Evolutionary conservation across 1,140 invertebrate genomes (phyloP).

Genomic region (Cepaea nemoralis): DNA sequence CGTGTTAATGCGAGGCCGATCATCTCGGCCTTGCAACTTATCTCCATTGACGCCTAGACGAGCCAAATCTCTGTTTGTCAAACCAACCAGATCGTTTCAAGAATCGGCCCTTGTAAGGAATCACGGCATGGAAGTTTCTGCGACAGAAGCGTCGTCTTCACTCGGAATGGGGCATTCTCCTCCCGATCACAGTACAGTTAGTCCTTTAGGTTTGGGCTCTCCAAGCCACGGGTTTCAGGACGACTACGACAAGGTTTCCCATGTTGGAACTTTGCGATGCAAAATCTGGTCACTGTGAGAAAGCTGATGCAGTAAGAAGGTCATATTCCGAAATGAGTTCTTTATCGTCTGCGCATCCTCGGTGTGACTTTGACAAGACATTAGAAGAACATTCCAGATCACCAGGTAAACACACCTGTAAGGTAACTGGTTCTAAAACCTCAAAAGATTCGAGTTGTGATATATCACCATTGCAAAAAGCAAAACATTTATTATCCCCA

Average conservation of each 20-base stretch:
- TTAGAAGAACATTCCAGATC: not conserved
- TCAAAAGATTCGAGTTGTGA: not conserved
- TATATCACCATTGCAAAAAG: not conserved
- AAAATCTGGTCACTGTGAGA: conserved; percentile 26
- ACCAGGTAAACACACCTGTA: not conserved
- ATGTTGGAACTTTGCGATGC: conserved; percentile 37
- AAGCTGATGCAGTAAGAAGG: conserved; percentile 2
- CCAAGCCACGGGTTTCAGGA: not conserved
- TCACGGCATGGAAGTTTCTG: not conserved
- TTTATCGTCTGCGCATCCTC: not conserved
- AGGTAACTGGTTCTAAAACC: not conserved
- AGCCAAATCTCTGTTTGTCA: not conserved
- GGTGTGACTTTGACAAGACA: not conserved
- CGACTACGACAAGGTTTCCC: conserved; percentile 19
- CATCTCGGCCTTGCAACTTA: conserved; percentile 22
- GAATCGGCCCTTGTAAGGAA: not conserved
- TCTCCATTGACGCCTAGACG: conserved; percentile 7
- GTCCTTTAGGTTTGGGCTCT: not conserved
- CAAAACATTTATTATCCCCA: not conserved
- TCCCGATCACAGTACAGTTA: not conserved
- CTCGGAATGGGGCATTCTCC: not conserved
- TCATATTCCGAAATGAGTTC: not conserved
- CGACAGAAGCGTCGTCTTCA: conserved; percentile 14
- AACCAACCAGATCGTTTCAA: not conserved
- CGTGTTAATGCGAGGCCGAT: not conserved